These are phyloP conservation scores for Gavia stellata DNA, from an alignment of 2,113 vertebrate species.

Conservation along the genomic window DNA sequence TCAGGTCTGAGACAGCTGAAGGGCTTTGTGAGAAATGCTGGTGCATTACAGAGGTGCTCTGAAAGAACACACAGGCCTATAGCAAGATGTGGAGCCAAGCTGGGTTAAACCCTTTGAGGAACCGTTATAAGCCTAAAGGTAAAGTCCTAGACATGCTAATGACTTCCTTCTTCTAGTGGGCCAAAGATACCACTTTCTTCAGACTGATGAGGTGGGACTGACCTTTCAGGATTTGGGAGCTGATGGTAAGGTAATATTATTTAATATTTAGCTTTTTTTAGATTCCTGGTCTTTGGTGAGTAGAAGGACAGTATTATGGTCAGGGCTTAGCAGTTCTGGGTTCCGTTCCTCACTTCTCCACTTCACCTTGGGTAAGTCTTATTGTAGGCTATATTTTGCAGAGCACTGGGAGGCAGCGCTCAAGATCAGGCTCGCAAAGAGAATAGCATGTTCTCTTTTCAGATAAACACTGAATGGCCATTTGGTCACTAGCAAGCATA, in stretches of 20 bases:
- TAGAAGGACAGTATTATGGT: neutral
- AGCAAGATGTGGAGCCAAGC: neutral
- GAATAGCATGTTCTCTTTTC: neutral
- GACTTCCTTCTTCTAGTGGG: neutral
- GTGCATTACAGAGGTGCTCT: neutral
- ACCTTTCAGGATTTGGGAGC: neutral
- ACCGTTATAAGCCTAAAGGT: neutral
- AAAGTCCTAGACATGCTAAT: neutral
- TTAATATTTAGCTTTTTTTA: neutral
- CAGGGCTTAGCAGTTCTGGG: neutral
- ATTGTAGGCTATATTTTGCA: neutral
- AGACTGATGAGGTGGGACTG: neutral
- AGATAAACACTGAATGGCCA: neutral
- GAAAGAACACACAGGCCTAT: neutral
- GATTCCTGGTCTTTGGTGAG: neutral
- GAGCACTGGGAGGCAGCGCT: neutral
- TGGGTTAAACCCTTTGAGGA: neutral
- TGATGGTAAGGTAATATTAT: neutral
- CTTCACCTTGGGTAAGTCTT: neutral
- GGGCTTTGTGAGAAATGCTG: neutral
- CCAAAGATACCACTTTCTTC: neutral
- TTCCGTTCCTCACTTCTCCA: neutral
- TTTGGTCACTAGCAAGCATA: neutral
- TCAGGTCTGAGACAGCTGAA: neutral
- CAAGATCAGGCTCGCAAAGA: neutral